These are phyloP conservation scores for Symphodus melops DNA, from an alignment of 2,113 vertebrate species.

Conservation along the genomic window DNA sequence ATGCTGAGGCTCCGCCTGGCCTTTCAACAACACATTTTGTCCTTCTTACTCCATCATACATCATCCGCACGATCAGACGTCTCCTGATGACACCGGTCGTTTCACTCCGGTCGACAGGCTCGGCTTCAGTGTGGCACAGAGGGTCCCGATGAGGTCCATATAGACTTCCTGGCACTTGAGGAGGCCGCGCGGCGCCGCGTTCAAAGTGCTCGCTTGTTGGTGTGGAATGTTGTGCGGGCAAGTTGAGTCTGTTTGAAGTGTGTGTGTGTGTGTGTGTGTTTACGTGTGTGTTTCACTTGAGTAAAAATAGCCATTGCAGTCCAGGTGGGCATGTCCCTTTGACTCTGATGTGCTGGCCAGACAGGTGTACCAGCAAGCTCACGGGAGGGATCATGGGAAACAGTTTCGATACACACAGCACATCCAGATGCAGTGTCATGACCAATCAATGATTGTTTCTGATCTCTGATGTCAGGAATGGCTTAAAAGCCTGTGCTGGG, in stretches of 20 bases:
- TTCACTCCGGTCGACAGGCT: slow-evolving; percentile 39
- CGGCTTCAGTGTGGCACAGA: slow-evolving; percentile 38
- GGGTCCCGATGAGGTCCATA: slow-evolving; percentile 60
- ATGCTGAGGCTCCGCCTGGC: not conserved
- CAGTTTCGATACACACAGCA: slow-evolving; percentile 50
- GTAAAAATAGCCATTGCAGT: slow-evolving; percentile 71
- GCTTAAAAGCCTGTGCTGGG: not conserved
- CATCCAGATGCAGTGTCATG: slow-evolving; percentile 36
- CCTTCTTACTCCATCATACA: not conserved
- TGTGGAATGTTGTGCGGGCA: slow-evolving; percentile 75
- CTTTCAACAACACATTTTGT: not conserved
- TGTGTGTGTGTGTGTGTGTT: slow-evolving; percentile 24
- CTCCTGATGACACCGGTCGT: not conserved
- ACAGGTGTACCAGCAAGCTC: slow-evolving; percentile 54
- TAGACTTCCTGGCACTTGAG: slow-evolving; percentile 74
- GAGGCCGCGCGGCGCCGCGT: slow-evolving; percentile 58
- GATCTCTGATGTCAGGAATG: slow-evolving; percentile 1
- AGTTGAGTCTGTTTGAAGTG: slow-evolving; percentile 65
- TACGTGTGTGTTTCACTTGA: slow-evolving; percentile 23
- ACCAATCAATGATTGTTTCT: slow-evolving; percentile 4
- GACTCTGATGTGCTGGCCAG: slow-evolving; percentile 45
- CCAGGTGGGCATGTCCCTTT: slow-evolving; percentile 47
- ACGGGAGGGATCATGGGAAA: slow-evolving; percentile 55
- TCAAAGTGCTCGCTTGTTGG: slow-evolving; percentile 72
- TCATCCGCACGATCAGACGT: slow-evolving; percentile 1